Evolutionary conservation across 1,140 invertebrate genomes (phyloP).

Genomic region (Hyles euphorbiae): DNA sequence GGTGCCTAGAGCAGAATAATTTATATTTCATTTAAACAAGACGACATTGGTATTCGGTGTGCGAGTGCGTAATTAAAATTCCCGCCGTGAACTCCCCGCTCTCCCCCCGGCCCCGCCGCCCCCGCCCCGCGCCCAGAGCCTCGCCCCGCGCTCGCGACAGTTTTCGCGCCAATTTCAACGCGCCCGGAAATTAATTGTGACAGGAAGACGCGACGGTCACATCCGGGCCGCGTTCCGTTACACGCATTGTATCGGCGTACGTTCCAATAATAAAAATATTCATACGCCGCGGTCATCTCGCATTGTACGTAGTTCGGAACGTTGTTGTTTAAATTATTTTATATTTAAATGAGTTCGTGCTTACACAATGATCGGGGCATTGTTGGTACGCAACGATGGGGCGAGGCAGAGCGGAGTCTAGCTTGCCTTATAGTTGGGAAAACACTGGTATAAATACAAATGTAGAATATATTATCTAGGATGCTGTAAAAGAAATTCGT

Average conservation of each 20-base stretch:
- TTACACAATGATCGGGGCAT: too few relatives aligned
- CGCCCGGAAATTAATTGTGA: conserved; percentile 74
- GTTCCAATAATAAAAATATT: conserved; percentile 11
- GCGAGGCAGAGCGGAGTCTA: too few relatives aligned
- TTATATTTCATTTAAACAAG: conserved; percentile 75
- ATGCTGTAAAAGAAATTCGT: too few relatives aligned
- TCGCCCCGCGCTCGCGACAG: conserved; percentile 56
- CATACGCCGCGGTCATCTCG: neutral
- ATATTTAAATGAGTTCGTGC: neutral
- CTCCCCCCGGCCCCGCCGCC: conserved; percentile 17
- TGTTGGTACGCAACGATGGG: too few relatives aligned
- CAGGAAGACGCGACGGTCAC: conserved; percentile 71
- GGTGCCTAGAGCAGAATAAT: conserved; percentile 67
- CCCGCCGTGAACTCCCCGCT: conserved; percentile 55
- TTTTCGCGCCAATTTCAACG: conserved; percentile 75
- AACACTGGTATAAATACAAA: too few relatives aligned
- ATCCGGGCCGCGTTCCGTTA: conserved; percentile 66
- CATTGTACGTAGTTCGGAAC: neutral
- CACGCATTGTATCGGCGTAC: conserved; percentile 40
- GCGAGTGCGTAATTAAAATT: conserved; percentile 76
- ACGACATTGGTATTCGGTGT: conserved; percentile 74
- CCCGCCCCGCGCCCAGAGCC: conserved; percentile 18
- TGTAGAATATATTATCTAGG: too few relatives aligned
- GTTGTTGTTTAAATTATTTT: too few relatives aligned
- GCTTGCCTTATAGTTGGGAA: too few relatives aligned